Percentiles rank a stretch among this genome's conserved stretches.
Evolutionary conservation across 2,797 vertebrate genomes (phyloP).

Genomic region (Acanthis flammea): DNA sequence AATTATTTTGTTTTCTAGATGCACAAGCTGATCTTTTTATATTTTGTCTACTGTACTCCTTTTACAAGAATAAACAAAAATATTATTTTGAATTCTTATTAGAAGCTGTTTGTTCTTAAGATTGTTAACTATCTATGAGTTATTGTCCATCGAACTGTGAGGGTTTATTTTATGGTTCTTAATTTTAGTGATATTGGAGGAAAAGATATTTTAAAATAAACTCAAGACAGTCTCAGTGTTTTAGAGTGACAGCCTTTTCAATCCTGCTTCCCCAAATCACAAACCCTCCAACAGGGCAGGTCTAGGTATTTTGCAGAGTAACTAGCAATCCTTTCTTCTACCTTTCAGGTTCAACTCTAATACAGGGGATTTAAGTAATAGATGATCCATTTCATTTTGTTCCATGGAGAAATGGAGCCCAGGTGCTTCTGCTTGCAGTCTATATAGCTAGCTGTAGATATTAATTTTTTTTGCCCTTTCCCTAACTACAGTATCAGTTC

Average conservation of each 20-base stretch:
- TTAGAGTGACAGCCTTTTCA: not conserved
- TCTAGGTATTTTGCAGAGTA: not conserved
- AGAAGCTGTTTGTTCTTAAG: constrained; percentile 23
- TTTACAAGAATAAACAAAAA: constrained; percentile 49
- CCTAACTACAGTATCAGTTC: not conserved
- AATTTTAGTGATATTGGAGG: not conserved
- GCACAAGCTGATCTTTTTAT: constrained; percentile 28
- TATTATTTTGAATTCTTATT: constrained; percentile 37
- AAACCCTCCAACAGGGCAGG: not conserved
- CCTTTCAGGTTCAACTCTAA: not conserved
- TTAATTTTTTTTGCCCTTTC: not conserved
- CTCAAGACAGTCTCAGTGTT: not conserved
- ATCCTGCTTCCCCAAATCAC: not conserved
- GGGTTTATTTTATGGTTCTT: not conserved
- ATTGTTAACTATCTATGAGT: not conserved
- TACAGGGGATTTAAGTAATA: not conserved
- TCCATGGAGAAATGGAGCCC: not conserved
- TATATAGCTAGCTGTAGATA: not conserved
- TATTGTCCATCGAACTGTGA: not conserved
- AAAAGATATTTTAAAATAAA: not conserved
- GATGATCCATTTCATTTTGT: not conserved
- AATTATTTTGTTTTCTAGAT: constrained; percentile 42
- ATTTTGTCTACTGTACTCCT: constrained; percentile 26
- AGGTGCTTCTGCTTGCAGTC: not conserved
- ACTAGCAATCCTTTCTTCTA: not conserved